Percentiles rank a stretch among this genome's conserved stretches.
These are phyloP conservation scores for Paracyclopina nana DNA, from an alignment of 1,140 invertebrate species.

Conservation along the genomic window DNA sequence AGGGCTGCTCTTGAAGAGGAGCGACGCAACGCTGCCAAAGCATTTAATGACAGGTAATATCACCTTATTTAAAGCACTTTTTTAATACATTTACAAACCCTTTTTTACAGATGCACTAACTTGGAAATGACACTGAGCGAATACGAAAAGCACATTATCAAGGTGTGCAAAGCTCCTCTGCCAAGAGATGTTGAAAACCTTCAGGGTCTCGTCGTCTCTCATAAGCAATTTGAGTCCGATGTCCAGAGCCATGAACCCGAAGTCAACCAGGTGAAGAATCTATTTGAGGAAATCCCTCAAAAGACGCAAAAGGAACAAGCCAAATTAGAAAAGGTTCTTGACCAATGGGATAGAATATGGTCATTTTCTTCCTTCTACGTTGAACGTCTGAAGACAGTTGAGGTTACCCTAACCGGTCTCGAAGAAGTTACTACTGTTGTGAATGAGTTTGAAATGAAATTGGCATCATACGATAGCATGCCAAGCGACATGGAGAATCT, in stretches of 20 bases:
- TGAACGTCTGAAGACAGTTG: conserved; percentile 70
- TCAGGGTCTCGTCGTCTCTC: conserved; percentile 64
- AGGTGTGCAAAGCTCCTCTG: conserved; percentile 51
- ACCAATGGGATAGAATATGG: conserved; percentile 79
- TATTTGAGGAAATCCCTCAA: conserved; percentile 26
- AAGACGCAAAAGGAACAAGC: conserved; percentile 78
- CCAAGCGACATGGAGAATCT: conserved; percentile 56
- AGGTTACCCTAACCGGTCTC: conserved; percentile 63
- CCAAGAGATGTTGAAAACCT: conserved; percentile 63
- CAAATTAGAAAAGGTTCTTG: conserved; percentile 60
- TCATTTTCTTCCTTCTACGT: conserved; percentile 64
- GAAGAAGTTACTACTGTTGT: conserved; percentile 73
- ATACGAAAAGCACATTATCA: conserved; percentile 57
- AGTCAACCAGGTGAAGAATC: conserved; percentile 25
- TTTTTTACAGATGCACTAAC: too few relatives aligned
- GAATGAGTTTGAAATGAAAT: conserved; percentile 71
- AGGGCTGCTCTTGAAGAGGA: conserved; percentile 31
- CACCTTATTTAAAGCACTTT: too few relatives aligned
- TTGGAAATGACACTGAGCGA: conserved; percentile 61
- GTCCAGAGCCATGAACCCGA: conserved; percentile 29
- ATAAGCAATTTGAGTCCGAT: conserved; percentile 62
- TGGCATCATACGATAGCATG: conserved; percentile 59
- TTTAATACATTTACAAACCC: too few relatives aligned
- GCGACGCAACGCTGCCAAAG: conserved; percentile 43
- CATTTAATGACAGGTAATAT: conserved; percentile 70